phyloP scores from a whole-genome alignment of 2,888 invertebrate genomes.

The Pelosia muscerda region DNA sequence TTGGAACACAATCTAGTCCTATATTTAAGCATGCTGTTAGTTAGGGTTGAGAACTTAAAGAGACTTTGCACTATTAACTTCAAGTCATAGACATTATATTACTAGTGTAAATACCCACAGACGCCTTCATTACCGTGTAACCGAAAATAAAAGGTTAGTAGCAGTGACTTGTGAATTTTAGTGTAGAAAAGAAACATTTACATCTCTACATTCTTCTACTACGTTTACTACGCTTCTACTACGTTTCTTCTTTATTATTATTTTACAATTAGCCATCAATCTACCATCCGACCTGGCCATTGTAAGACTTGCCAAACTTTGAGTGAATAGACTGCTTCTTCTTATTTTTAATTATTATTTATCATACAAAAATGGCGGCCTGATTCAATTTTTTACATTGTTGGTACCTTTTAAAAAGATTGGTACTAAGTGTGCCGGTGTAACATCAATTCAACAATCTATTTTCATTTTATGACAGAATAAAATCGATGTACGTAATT shows the following conservation, averaged over 20 bases:
- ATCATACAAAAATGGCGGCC: not conserved
- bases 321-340: not conserved
- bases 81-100: no score
- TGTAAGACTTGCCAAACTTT: not conserved
- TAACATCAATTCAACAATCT: not conserved
- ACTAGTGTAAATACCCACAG: no score
- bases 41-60: not conserved
- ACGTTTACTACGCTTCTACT: no score
- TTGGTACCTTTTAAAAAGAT: not conserved
- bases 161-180: no score
- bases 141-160: no score
- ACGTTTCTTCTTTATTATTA: not conserved
- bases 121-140: no score
- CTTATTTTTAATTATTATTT: not conserved
- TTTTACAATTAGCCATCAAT: not conserved
- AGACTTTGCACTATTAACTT: not conserved
- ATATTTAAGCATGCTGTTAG: not conserved
- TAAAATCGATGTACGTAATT: no score
- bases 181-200: no score
- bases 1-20: not conserved
- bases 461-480: no score
- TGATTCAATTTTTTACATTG: not conserved
- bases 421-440: not conserved
- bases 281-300: not conserved
- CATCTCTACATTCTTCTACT: no score